Evolutionary conservation across 2,888 invertebrate genomes (phyloP).

Genomic region (Nycteola revayana): DNA sequence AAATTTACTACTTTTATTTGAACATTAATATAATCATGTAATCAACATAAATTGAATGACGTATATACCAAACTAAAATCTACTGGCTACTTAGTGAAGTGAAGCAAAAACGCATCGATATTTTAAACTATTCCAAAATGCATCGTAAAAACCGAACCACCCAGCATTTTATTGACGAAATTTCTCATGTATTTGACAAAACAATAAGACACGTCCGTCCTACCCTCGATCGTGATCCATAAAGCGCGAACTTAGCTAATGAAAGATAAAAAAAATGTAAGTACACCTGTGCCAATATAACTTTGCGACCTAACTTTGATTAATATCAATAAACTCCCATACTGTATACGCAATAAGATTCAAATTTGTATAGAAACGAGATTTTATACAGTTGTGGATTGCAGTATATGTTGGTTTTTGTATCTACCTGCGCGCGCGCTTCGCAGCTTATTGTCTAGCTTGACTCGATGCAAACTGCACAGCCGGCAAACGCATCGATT

Average conservation of each 20-base stretch:
- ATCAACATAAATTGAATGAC: too few relatives aligned
- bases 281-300: conserved; percentile 59
- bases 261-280: conserved; percentile 72
- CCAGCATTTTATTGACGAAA: conserved; percentile 72
- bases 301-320: conserved; percentile 2
- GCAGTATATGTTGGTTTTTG: conserved; percentile 40
- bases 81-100: too few relatives aligned
- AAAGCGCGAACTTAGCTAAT: conserved; percentile 81
- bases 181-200: conserved; percentile 75
- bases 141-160: conserved; percentile 54
- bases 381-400: neutral
- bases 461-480: conserved; percentile 66
- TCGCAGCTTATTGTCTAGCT: conserved; percentile 73
- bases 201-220: conserved; percentile 73
- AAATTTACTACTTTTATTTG: too few relatives aligned
- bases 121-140: conserved; percentile 14
- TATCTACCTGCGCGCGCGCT: conserved; percentile 74
- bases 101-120: too few relatives aligned
- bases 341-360: conserved; percentile 26
- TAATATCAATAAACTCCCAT: conserved; percentile 23
- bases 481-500: conserved; percentile 62
- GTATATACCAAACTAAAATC: too few relatives aligned
- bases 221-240: conserved; percentile 75
- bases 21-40: too few relatives aligned
- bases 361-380: conserved; percentile 7